Base-by-base conservation (phyloP, 1,140 invertebrate genomes). In the Octopus bimaculoides region DNA sequence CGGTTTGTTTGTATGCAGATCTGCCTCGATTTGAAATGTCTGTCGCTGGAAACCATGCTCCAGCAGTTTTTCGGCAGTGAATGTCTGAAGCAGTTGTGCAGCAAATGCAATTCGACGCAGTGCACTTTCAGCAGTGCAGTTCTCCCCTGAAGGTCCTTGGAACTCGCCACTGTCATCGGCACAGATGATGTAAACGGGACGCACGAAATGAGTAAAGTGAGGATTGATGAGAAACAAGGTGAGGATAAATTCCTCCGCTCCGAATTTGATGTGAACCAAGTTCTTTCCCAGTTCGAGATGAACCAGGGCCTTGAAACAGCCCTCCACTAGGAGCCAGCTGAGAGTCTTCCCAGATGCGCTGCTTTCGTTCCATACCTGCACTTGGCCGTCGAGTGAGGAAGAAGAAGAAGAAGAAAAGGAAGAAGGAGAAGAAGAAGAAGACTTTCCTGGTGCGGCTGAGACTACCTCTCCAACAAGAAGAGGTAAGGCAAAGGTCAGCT, bases 31-130 rank as follows among this genome's bases (percentile, higher is more conserved):
- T 85, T 94, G 93, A 88, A 98, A 98, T 3, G 96, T 96, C 90
- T 95, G 94, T 78, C 94, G 91, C 5, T 92, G 93, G 75, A 95
- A 93, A 26, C 94, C 94, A 78, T 94, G 93, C 87, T 97, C 95
- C 79, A 92, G 91, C n/a, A 98, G 89, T 87, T 96, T 97, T 88
- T 97, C 95, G 0, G 95, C 95, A 81, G 94, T 95, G 81, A 98
- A 91, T 80, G 93, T 93, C 90, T 98, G 97, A 74, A 97, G 92
- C 54, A 98, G 89, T 85, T 94, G 93, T 12, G 94, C 92, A 56
- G 94, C 95, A 20, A 97, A 88, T 78, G 93, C 92, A 85, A 98
- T 96, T 83, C 95, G 92, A 6, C 92, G 91, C 81, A 93, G 93
- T 8, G 95, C 95, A 89, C 93, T 93, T 86, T 94, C 92, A n/a